Evolutionary conservation across 2,113 vertebrate genomes (phyloP).

Genomic region (Eidolon helvum): DNA sequence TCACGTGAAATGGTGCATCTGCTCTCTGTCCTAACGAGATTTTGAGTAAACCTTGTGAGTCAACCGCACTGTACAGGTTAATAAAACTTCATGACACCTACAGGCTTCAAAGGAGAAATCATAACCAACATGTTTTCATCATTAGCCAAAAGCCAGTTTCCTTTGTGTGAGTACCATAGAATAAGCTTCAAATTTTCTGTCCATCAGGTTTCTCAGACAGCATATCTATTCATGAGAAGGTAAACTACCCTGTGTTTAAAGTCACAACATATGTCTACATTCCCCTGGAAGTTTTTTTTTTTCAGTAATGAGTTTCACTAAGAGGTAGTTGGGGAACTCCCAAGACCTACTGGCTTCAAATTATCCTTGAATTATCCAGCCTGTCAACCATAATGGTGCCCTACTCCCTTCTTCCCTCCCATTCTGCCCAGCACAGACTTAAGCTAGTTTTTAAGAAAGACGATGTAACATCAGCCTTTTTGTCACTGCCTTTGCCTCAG

Average conservation of each 20-base stretch:
- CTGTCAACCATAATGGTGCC: background rate
- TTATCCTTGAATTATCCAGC: background rate
- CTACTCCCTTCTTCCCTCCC: no score
- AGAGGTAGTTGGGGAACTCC: background rate
- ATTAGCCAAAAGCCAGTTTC: slow-evolving; percentile 37
- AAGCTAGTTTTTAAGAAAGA: background rate
- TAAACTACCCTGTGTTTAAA: background rate
- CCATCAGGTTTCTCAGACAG: background rate
- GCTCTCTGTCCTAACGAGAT: slow-evolving; percentile 5
- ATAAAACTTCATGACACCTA: slow-evolving; percentile 49
- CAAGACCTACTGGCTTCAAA: background rate
- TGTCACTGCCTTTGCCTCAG: background rate
- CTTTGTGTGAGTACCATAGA: background rate
- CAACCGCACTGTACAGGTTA: slow-evolving; percentile 33
- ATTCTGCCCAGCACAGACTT: background rate
- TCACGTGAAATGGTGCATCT: background rate
- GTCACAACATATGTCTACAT: background rate
- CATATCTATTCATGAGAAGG: background rate
- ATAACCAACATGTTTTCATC: slow-evolving; percentile 49
- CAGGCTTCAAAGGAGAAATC: slow-evolving; percentile 67
- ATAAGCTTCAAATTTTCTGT: background rate
- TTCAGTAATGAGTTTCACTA: background rate
- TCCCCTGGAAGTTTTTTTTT: background rate
- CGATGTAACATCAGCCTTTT: background rate
- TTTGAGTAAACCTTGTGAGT: background rate